phyloP scores from a whole-genome alignment of 2,888 invertebrate species.

The Brachypalpus laphriformis region DNA sequence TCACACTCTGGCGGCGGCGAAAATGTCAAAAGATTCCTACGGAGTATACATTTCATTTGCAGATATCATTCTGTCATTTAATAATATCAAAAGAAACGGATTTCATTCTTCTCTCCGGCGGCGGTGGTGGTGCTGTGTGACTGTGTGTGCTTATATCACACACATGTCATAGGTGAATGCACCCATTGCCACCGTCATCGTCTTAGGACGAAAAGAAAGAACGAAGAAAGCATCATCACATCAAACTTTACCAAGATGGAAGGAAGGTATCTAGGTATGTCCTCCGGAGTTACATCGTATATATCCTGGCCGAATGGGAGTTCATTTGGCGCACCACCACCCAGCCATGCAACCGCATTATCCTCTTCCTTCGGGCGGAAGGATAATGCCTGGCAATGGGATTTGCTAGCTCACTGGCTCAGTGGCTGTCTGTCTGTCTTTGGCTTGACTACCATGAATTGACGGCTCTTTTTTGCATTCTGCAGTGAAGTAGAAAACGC shows the following conservation, averaged over 20 bases:
- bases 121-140: background rate
- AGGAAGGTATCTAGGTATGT: slow-evolving; percentile 34
- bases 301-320: slow-evolving; percentile 49
- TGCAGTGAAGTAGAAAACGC: slow-evolving; percentile 62
- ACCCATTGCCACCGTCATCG: slow-evolving; percentile 78
- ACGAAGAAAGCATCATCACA: slow-evolving; percentile 45
- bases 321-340: slow-evolving; percentile 36
- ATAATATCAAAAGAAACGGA: slow-evolving; percentile 74
- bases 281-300: slow-evolving; percentile 30
- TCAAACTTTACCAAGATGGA: slow-evolving; percentile 56
- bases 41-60: slow-evolving; percentile 79
- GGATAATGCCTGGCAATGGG: slow-evolving; percentile 58
- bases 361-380: slow-evolving; percentile 47
- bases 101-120: slow-evolving; percentile 39
- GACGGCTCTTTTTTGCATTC: slow-evolving; percentile 71
- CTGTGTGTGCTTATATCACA: slow-evolving; percentile 46
- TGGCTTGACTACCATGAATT: slow-evolving; percentile 57
- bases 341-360: slow-evolving; percentile 35
- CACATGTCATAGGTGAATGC: slow-evolving; percentile 80
- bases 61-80: slow-evolving; percentile 82
- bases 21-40: slow-evolving; percentile 56
- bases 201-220: slow-evolving; percentile 21
- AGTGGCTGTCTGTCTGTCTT: slow-evolving; percentile 48
- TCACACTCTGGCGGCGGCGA: slow-evolving; percentile 12
- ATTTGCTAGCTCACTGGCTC: slow-evolving; percentile 65